phyloP scores from a whole-genome alignment of 2,113 vertebrate species.

The Oncorhynchus kisutch region DNA sequence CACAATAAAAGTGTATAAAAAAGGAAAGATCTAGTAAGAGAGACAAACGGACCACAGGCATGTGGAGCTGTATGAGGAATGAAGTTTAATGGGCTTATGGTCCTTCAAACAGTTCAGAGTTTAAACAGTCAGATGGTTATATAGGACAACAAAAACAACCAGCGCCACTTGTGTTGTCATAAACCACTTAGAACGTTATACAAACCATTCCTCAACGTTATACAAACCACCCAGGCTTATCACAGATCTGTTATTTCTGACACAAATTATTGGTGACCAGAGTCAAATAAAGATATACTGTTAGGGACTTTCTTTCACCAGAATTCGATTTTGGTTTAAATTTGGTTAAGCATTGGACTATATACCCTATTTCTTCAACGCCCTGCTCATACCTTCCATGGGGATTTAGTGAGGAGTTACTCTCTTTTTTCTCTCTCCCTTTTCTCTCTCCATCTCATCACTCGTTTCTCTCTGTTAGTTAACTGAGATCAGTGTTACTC shows the following conservation, averaged over 20 bases:
- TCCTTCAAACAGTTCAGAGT: conserved; percentile 35
- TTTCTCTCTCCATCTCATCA: conserved; percentile 24
- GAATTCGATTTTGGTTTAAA: neutral
- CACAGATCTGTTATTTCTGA: no score
- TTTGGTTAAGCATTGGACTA: neutral
- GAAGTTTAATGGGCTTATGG: conserved; percentile 60
- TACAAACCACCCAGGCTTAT: no score
- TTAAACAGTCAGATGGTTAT: conserved; percentile 47
- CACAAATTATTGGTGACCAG: neutral
- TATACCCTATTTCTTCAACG: neutral
- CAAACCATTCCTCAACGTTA: neutral
- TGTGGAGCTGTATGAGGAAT: conserved; percentile 47
- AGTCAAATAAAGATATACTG: neutral
- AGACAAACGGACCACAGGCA: conserved; percentile 23
- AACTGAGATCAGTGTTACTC: conserved; percentile 50
- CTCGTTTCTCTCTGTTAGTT: conserved; percentile 35
- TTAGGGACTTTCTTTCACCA: neutral
- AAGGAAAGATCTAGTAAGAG: conserved; percentile 23
- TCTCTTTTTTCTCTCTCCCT: neutral
- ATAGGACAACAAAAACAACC: conserved; percentile 54
- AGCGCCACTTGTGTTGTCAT: conserved; percentile 26
- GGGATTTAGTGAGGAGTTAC: no score
- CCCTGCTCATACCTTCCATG: no score
- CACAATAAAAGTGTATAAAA: neutral
- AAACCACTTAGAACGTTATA: neutral